Base-by-base conservation (phyloP, 2,888 invertebrate genomes). In the Pammene aurita region DNA sequence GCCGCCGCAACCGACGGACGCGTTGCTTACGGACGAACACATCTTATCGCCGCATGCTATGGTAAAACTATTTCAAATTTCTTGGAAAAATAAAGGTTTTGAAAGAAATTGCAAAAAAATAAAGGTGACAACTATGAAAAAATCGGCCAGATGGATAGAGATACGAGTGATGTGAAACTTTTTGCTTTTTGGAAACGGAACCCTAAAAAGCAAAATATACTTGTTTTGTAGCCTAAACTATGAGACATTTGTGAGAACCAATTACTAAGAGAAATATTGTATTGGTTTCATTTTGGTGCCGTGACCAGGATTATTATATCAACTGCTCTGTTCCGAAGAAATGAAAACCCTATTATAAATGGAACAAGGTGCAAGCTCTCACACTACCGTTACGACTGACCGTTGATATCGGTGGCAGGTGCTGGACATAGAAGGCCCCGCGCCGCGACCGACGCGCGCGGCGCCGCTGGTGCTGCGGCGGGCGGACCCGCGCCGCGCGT, bases 351-450 rank as follows among this genome's bases (percentile, higher is more conserved):
- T 38, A 38, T 5, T 38, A 7, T 7, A 26, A 26, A 26, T 26
- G 26, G 4, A 26, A 26, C 4, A 4, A 26, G 26, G 26, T 26
- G 26, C 26, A 26, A 26, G 26, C 4, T 26, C 26, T 26, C 26
- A 26, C 26, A 26, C 26, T 46, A n/a, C 5, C 26, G 4, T 4
- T 46, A n/a, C 5, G 14, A 46, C 14, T 46, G 1, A 1, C 50
- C 0, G 18, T 50, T 50, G 10, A 9, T 16, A 1, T 44, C 13
- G 16, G 48, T 57, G 7, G 54, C 72, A 89, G 84, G 98, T 98
- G 13, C 89, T 99, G 75, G 99, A 99, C 87, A 96, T 98, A 74
- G 96, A 97, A 73, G 97, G 96, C 72, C 94, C 96, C 38, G 97
- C 98, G 0, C 96, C 97, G 7, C 97, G 97, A 84, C 98, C 98